These are phyloP conservation scores for Buphagus erythrorhynchus DNA, from an alignment of 2,797 vertebrate genomes.

Conservation along the genomic window DNA sequence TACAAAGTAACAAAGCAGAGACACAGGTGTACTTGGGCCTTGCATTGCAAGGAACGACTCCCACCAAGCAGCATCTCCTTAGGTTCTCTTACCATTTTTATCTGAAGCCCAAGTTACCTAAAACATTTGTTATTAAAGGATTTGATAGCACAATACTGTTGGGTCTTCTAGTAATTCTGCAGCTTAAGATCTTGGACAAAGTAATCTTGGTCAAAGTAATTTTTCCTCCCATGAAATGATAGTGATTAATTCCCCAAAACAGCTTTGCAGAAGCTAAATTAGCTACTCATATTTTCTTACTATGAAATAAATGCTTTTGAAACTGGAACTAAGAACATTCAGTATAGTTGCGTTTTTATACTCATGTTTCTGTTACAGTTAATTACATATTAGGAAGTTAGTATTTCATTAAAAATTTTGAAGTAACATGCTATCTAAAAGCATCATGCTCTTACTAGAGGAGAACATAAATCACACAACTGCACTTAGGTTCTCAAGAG, in stretches of 20 bases:
- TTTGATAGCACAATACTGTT: neutral
- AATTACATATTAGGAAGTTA: neutral
- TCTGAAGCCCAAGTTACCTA: neutral
- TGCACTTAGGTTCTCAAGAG: neutral
- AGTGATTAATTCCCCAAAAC: neutral
- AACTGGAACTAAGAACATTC: neutral
- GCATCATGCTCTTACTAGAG: neutral
- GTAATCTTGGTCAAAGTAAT: neutral
- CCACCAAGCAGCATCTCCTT: neutral
- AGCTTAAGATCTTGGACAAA: neutral
- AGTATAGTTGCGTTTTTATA: neutral
- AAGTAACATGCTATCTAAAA: neutral
- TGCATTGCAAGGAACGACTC: neutral
- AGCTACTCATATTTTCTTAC: neutral
- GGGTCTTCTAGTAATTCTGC: neutral
- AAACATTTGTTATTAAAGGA: neutral
- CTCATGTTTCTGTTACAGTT: neutral
- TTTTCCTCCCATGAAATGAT: neutral
- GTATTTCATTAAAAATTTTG: neutral
- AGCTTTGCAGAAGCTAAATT: neutral
- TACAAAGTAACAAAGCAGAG: neutral
- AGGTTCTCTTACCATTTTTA: neutral
- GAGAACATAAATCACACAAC: neutral
- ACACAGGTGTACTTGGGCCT: accelerated
- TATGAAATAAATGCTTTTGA: neutral